Conservation (phyloP, 30 jellyfish, hydroid and myxozoan genomes). For the Mastigias papua region DNA sequence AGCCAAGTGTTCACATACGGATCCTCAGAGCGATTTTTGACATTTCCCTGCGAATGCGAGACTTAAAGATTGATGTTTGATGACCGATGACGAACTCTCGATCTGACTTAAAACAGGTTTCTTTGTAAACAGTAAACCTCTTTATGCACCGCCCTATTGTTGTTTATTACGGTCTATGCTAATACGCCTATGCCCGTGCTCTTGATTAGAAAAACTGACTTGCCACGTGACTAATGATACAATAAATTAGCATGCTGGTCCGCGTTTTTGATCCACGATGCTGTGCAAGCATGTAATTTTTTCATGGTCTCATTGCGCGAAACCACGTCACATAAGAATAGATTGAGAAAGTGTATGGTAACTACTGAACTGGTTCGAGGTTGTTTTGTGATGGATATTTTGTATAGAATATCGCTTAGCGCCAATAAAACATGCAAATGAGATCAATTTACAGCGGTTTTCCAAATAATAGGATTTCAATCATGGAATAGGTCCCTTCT, state of each 20-base stretch:
- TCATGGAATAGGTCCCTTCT: conserved; percentile 9
- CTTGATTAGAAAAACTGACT: conserved; percentile 80
- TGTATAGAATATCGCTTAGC: not conserved
- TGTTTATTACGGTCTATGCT: conserved; percentile 80
- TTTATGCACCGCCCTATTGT: conserved; percentile 78
- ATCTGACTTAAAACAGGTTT: conserved; percentile 72
- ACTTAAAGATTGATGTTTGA: conserved; percentile 55
- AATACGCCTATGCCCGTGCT: conserved; percentile 82
- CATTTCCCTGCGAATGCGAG: conserved; percentile 57
- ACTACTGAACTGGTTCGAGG: not conserved
- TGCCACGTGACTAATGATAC: conserved; percentile 68
- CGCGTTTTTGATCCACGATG: conserved; percentile 6
- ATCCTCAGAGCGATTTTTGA: conserved; percentile 43
- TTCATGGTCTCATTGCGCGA: not conserved
- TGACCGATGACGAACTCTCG: conserved; percentile 67
- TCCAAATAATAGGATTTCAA: conserved; percentile 28
- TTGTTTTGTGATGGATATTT: not conserved
- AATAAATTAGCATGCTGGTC: conserved; percentile 48
- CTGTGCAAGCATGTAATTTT: not conserved
- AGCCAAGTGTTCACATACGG: conserved; percentile 6
- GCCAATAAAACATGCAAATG: not conserved
- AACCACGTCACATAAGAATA: not conserved
- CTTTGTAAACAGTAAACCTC: conserved; percentile 70
- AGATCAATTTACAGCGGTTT: conserved; percentile 42
- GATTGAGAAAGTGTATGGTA: not conserved